phyloP scores from a whole-genome alignment of 2,113 vertebrate species.

The Capricornis sumatraensis region DNA sequence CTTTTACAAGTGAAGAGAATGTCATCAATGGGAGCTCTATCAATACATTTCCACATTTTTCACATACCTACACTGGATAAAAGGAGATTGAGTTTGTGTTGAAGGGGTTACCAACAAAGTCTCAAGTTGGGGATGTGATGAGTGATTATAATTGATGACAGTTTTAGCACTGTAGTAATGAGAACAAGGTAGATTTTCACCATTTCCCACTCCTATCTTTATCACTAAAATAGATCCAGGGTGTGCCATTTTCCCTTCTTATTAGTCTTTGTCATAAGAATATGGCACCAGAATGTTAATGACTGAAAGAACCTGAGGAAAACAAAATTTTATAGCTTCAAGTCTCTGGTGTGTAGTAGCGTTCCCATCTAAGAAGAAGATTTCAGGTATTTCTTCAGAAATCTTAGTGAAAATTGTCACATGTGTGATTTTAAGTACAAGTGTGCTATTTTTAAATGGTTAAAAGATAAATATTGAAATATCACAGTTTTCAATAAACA shows the following conservation, averaged over 20 bases:
- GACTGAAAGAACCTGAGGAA: conserved; percentile 8
- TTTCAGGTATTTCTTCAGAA: conserved; percentile 12
- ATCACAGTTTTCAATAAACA: neutral
- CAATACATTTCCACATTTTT: conserved; percentile 58
- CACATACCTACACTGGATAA: neutral
- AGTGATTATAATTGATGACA: conserved; percentile 65
- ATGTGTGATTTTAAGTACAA: neutral
- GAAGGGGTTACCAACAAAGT: conserved; percentile 40
- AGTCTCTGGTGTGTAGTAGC: neutral
- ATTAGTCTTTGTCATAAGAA: conserved; percentile 70
- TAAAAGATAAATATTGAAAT: conserved; percentile 14
- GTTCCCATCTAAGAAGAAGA: neutral
- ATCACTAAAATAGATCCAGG: conserved; percentile 63
- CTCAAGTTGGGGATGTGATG: neutral
- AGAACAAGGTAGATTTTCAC: conserved; percentile 59
- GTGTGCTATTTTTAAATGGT: neutral
- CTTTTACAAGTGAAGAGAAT: conserved; percentile 51
- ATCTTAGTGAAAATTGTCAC: conserved; percentile 17
- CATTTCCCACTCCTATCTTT: conserved; percentile 51
- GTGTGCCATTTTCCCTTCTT: conserved; percentile 59
- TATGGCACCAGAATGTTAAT: conserved; percentile 59
- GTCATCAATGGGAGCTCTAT: conserved; percentile 25
- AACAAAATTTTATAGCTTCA: conserved; percentile 44
- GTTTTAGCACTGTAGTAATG: conserved; percentile 62
- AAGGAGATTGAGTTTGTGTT: conserved; percentile 35